These are phyloP conservation scores for Heliconius ismenius DNA, from an alignment of 2,888 invertebrate species.

Conservation along the genomic window DNA sequence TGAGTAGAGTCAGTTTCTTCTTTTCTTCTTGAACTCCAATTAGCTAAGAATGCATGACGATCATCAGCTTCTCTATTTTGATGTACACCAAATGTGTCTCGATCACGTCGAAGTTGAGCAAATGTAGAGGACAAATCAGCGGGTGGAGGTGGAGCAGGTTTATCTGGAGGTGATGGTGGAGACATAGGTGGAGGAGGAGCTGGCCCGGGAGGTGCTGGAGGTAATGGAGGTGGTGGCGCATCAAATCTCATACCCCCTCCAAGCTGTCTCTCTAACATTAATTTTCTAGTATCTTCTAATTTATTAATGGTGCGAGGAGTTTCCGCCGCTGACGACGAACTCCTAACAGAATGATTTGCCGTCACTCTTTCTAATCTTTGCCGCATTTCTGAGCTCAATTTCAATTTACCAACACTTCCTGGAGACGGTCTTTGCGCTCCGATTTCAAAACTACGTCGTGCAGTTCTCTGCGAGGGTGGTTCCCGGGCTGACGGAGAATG, in stretches of 20 bases:
- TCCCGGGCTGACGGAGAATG: constrained; percentile 66
- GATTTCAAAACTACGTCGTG: constrained; percentile 87
- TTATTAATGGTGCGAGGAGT: constrained; percentile 89
- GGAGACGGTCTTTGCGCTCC: constrained; percentile 91
- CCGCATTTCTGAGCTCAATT: constrained; percentile 95
- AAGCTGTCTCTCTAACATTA: constrained; percentile 92
- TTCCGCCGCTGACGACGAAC: constrained; percentile 86
- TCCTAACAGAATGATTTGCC: constrained; percentile 92
- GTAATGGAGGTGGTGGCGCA: constrained; percentile 85
- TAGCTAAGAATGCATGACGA: constrained; percentile 77
- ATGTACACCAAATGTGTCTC: constrained; percentile 88
- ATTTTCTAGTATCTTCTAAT: constrained; percentile 91
- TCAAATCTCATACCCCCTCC: constrained; percentile 85
- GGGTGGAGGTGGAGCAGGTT: constrained; percentile 84
- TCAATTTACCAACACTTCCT: constrained; percentile 94
- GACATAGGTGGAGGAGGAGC: constrained; percentile 84
- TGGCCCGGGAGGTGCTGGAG: constrained; percentile 83
- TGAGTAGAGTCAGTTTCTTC: constrained; percentile 68
- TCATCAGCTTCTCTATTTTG: constrained; percentile 84
- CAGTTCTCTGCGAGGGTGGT: constrained; percentile 70
- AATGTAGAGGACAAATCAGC: constrained; percentile 82
- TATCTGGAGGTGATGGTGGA: constrained; percentile 79
- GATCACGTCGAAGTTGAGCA: constrained; percentile 85
- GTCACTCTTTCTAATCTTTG: constrained; percentile 94
- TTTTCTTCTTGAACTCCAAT: constrained; percentile 75